Conservation (phyloP, 1,140 invertebrate species). For the Bombus breviceps region DNA sequence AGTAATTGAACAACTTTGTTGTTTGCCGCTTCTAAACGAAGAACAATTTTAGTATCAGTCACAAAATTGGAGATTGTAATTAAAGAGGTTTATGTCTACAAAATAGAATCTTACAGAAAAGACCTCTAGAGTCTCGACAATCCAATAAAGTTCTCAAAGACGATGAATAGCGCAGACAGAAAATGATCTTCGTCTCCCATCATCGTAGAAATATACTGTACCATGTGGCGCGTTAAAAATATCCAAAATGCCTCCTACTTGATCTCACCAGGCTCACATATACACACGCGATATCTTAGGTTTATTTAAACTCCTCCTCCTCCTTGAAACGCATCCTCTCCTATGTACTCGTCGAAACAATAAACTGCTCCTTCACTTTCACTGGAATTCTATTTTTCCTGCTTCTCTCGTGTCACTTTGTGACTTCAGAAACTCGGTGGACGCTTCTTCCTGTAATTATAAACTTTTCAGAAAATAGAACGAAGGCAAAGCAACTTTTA, state of each 20-base stretch:
- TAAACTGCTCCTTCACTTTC: neutral
- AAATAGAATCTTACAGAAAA: neutral
- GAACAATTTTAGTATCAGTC: neutral
- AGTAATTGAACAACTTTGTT: neutral
- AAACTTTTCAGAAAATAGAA: neutral
- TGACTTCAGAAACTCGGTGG: neutral
- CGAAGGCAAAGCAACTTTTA: neutral
- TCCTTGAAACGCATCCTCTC: neutral
- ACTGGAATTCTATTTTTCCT: neutral
- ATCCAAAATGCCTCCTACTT: conserved; percentile 1
- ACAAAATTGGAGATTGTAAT: neutral
- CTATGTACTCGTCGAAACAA: neutral
- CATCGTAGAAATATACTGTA: neutral
- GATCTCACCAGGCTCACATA: neutral
- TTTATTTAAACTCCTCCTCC: conserved; percentile 5
- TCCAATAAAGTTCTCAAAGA: neutral
- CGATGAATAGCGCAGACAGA: neutral
- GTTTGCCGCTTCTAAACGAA: neutral
- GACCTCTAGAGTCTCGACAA: neutral
- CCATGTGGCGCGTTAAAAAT: neutral
- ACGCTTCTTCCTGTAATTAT: conserved; percentile 3
- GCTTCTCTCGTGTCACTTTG: neutral
- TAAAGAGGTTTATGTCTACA: too few species aligned
- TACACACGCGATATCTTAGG: neutral
- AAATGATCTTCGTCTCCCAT: neutral